Base-by-base conservation (phyloP, 2,888 invertebrate species). In the Melinopterus prodromus region DNA sequence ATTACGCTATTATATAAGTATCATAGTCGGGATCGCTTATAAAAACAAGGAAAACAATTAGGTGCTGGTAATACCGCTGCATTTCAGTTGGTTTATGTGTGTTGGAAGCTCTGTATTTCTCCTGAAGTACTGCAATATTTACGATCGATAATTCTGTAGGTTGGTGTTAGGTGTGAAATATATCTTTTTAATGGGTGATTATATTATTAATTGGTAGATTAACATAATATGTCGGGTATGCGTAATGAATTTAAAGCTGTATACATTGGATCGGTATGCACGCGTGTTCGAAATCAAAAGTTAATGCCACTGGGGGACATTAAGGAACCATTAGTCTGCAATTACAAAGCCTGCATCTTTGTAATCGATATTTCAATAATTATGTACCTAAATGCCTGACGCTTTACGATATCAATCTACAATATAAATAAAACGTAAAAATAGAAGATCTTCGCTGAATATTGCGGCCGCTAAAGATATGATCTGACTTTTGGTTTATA, bases 1-100 rank as follows among this genome's bases (percentile, higher is more conserved):
- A 80, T 80, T 80, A 77, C 77, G 16, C 74, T 70, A 77, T 80
- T 80, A 80, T 77, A 37, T 80, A 80, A 80, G 36, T 53, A 53
- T 53, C 53, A 53, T 12, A 53, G 53, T 53, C 53, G 53, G 5
- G 9, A 53, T 53, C 53, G 53, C 9, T 12, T 53, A 53, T 53
- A 53, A 53, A 53, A 53, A 53, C 53, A 12, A 53, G 53, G 53
- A 53, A 53, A 53, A 53, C 53, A 53, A 53, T 53, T 53, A 53
- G 12, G 53, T 9, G 7, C 12, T 53, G 53, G 26, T 26, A 26
- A 26, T 26, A 3, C 26, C 53, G 7, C 53, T 53, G 53, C 53
- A 53, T 9, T 12, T 53, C 26, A 26, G 26, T 26, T 26, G 26
- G 26, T 1, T 26, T 26, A 26, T 26, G 26, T 26, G 26, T 26